Percentiles rank a stretch among this genome's conserved stretches.
These are phyloP conservation scores for Oeneis ivallda DNA, from an alignment of 2,888 invertebrate species.

Conservation along the genomic window DNA sequence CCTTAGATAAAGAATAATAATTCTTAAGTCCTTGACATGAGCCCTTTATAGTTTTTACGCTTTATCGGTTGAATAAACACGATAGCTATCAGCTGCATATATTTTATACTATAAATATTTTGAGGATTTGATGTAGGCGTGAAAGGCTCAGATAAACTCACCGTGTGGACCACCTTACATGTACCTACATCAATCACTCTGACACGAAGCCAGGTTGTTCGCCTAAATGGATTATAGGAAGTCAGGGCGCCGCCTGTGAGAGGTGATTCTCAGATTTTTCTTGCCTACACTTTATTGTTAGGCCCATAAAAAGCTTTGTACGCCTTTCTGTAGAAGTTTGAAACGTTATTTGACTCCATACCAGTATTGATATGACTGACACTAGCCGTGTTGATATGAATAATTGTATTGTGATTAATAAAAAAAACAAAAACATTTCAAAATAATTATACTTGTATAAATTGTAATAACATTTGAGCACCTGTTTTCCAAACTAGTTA, in stretches of 20 bases:
- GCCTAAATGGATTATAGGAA: constrained; percentile 80
- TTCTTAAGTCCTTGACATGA: too few relatives aligned
- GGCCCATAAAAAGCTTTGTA: not conserved
- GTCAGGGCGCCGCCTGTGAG: constrained; percentile 59
- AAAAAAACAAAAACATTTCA: too few relatives aligned
- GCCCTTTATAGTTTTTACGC: not conserved
- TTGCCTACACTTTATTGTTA: constrained; percentile 65
- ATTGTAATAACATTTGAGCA: too few relatives aligned
- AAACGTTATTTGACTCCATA: not conserved
- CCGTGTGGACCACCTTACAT: constrained; percentile 59
- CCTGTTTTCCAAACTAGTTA: too few relatives aligned
- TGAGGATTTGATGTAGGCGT: constrained; percentile 50
- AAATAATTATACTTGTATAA: too few relatives aligned
- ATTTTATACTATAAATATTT: constrained; percentile 11
- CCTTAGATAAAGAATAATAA: too few relatives aligned
- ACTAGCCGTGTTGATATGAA: too few relatives aligned
- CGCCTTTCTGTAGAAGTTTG: not conserved
- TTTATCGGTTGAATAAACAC: not conserved
- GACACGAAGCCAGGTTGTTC: constrained; percentile 78
- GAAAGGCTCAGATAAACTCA: constrained; percentile 70
- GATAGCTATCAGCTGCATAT: constrained; percentile 2
- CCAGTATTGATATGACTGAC: not conserved
- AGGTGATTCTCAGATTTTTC: constrained; percentile 72
- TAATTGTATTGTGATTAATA: too few relatives aligned
- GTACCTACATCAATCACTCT: constrained; percentile 73